Conservation (phyloP, 2,113 vertebrate genomes). For the Picathartes gymnocephalus region DNA sequence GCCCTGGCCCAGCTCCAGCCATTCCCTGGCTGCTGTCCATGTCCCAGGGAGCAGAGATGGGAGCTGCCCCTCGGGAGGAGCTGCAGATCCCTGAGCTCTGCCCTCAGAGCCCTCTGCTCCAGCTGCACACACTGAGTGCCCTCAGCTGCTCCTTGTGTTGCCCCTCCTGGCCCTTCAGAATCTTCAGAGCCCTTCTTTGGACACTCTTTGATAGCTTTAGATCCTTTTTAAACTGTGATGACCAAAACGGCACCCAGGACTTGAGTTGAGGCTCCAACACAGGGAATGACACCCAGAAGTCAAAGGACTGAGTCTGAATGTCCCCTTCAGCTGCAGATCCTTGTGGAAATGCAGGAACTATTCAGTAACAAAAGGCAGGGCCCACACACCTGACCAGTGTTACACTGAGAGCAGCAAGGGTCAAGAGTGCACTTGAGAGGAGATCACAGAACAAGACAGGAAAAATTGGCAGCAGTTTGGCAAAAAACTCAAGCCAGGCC, state of each 20-base stretch:
- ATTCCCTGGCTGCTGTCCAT: not conserved
- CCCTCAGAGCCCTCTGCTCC: not conserved
- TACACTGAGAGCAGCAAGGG: not conserved
- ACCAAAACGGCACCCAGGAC: not conserved
- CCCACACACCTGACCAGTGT: fast-evolving
- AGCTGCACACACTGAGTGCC: not conserved
- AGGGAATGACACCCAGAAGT: not conserved
- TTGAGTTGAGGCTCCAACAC: fast-evolving
- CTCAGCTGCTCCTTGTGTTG: fast-evolving
- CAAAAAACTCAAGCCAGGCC: not conserved
- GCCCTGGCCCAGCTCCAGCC: not conserved
- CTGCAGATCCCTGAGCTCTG: not conserved
- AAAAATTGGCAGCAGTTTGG: not conserved
- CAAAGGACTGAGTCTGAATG: not conserved
- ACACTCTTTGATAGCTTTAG: not conserved
- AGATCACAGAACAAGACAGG: not conserved
- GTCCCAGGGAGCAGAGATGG: not conserved
- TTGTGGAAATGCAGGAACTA: not conserved
- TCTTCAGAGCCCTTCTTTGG: fast-evolving
- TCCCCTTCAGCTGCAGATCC: not conserved
- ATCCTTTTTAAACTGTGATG: not conserved
- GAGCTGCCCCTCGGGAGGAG: not conserved
- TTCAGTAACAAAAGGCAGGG: not conserved
- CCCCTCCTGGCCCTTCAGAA: not conserved
- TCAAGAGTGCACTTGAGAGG: not conserved